phyloP scores from a whole-genome alignment of 2,888 invertebrate genomes.

The Drosophila tanythrix region DNA sequence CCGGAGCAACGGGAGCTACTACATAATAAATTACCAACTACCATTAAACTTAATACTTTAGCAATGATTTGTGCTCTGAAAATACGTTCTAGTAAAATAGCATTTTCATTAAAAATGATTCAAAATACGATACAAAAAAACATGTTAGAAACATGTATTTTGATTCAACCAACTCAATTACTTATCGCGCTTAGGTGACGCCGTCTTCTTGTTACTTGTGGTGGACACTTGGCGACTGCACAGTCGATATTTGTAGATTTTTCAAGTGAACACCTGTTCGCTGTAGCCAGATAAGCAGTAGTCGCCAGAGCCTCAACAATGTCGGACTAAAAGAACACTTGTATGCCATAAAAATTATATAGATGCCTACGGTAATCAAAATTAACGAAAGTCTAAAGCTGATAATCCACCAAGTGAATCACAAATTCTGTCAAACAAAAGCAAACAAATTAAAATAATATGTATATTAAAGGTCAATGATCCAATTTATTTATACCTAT shows the following conservation, averaged over 20 bases:
- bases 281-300: slow-evolving; percentile 41
- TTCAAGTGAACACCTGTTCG: slow-evolving; percentile 61
- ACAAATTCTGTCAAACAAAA: background rate
- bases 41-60: background rate
- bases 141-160: background rate
- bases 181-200: background rate
- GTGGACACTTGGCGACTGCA: slow-evolving; percentile 11
- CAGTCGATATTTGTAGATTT: slow-evolving; percentile 15
- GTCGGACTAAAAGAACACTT: slow-evolving; percentile 37
- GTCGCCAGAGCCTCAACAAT: slow-evolving; percentile 27
- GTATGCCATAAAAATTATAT: slow-evolving; percentile 45
- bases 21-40: background rate
- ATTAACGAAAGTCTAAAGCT: background rate
- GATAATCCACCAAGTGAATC: slow-evolving; percentile 21
- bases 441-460: background rate
- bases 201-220: background rate
- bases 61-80: background rate
- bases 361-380: slow-evolving; percentile 2
- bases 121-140: too few relatives aligned
- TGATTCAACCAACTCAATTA: background rate
- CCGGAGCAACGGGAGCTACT: background rate
- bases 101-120: background rate
- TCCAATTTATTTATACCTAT: background rate
- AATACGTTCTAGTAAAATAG: background rate
- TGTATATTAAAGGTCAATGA: background rate